phyloP scores from a whole-genome alignment of 1,140 invertebrate species.

The Subanguina moxae region DNA sequence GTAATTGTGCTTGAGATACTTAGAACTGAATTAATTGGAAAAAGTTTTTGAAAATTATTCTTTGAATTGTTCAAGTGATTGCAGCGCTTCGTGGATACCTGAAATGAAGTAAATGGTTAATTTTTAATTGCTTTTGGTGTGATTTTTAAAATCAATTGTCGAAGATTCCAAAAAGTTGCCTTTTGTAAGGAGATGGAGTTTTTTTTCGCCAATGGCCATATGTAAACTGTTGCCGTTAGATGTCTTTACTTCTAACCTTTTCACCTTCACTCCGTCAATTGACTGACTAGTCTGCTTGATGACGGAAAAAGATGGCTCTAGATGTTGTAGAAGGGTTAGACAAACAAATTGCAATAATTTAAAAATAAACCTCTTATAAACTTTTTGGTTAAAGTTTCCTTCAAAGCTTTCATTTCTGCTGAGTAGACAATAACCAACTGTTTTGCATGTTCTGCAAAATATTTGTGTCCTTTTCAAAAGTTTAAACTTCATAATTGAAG shows the following conservation, averaged over 20 bases:
- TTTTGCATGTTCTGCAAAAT: slow-evolving; percentile 22
- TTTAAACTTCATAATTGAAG: too few species aligned
- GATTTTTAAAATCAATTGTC: too few species aligned
- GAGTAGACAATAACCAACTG: slow-evolving; percentile 25
- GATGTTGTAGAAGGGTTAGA: neutral
- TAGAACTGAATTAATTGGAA: too few species aligned
- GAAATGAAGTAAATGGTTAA: neutral
- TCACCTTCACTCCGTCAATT: slow-evolving; percentile 5
- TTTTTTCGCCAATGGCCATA: slow-evolving; percentile 22
- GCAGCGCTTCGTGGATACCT: slow-evolving; percentile 5
- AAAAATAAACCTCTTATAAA: neutral
- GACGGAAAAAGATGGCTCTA: slow-evolving; percentile 21
- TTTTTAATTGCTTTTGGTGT: too few species aligned
- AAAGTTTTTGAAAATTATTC: neutral
- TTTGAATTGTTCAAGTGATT: neutral
- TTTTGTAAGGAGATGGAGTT: slow-evolving; percentile 13
- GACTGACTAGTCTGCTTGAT: neutral
- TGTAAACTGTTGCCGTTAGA: slow-evolving; percentile 20
- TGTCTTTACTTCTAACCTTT: slow-evolving; percentile 9
- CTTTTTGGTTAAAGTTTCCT: slow-evolving; percentile 1
- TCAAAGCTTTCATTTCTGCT: neutral
- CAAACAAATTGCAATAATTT: neutral
- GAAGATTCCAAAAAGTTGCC: slow-evolving; percentile 10
- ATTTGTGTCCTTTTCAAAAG: too few species aligned
- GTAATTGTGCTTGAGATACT: too few species aligned